Evolutionary conservation across 2,797 vertebrate genomes (phyloP), one percentile per base, ranked within the genome.

Genomic region (Hylomyscus alleni): DNA sequence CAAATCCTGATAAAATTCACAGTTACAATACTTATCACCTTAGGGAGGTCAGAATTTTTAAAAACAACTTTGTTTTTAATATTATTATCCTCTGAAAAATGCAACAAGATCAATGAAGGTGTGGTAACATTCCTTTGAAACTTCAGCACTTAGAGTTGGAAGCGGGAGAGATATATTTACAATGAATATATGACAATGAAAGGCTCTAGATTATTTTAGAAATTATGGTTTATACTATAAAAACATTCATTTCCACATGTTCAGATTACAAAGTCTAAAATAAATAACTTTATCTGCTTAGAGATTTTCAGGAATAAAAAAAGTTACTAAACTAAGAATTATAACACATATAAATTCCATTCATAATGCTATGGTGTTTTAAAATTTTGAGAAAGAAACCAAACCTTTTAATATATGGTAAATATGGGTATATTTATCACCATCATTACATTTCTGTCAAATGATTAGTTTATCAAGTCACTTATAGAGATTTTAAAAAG

Each of bases 11-110:
- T 98, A 98, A 96, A 80, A 98, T 95, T 96, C 94, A 69, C 86
- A 95, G 91, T 98, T 97, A 96, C 97, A 98, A 97, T 96, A 93
- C 89, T 96, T 97, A 98, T 95, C 95, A 98, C 84, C 95, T 94
- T 96, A 76, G 89, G 98, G 98, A 86, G 13, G 44, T 0, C 7
- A 67, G 13, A 69, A 85, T 44, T n/a, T 22, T 37, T n/a, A 96
- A 73, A 97, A 95, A 97, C 76, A 97, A 84, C 26, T 92, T 52
- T 65, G 19, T 94, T 98, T 98, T 97, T 93, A 67, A 78, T 96
- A 81, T 94, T 97, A 98, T 97, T 97, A 97, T 86, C 91, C 93
- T 97, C 52, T 3, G 92, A 34, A 15, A 90, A 88, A 97, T 97
- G 44, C 13, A 89, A 50, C 7, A 62, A 10, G 47, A 47, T 24